Conservation (phyloP, 2,113 vertebrate species). For the Poecile atricapillus region DNA sequence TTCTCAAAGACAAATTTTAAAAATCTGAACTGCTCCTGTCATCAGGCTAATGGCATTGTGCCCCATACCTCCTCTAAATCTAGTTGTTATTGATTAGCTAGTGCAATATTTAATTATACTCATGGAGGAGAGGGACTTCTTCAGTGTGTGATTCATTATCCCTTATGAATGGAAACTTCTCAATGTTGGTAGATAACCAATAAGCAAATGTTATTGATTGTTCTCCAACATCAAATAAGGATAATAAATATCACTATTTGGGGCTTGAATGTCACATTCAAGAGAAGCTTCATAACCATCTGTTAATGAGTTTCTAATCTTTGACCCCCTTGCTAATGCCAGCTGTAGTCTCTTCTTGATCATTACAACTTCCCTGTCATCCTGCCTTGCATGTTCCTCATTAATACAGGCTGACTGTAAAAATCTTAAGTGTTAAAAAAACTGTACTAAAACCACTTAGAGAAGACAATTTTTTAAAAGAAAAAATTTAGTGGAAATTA, state of each 20-base stretch:
- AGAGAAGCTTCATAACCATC: conserved; percentile 5
- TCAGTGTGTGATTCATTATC: conserved; percentile 11
- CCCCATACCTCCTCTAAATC: neutral
- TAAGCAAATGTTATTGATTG: conserved; percentile 42
- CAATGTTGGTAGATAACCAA: conserved; percentile 22
- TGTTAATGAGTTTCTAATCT: conserved; percentile 34
- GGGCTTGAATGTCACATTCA: neutral
- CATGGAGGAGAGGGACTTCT: neutral
- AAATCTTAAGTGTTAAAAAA: neutral
- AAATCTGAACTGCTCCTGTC: neutral
- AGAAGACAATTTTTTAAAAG: neutral
- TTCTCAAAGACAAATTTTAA: neutral
- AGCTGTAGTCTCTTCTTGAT: neutral
- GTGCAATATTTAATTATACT: conserved; percentile 47
- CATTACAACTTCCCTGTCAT: neutral
- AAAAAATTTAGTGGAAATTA: neutral
- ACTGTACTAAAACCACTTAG: neutral
- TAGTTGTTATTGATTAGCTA: conserved; percentile 51
- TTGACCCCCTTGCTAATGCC: neutral
- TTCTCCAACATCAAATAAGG: conserved; percentile 4
- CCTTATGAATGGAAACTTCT: conserved; percentile 42
- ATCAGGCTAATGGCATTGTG: neutral
- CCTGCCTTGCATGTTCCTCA: neutral
- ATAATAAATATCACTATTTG: conserved; percentile 46
- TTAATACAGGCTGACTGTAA: neutral